Evolutionary conservation across 1,140 invertebrate genomes (phyloP).

Genomic region (Sminthurinus signatus): DNA sequence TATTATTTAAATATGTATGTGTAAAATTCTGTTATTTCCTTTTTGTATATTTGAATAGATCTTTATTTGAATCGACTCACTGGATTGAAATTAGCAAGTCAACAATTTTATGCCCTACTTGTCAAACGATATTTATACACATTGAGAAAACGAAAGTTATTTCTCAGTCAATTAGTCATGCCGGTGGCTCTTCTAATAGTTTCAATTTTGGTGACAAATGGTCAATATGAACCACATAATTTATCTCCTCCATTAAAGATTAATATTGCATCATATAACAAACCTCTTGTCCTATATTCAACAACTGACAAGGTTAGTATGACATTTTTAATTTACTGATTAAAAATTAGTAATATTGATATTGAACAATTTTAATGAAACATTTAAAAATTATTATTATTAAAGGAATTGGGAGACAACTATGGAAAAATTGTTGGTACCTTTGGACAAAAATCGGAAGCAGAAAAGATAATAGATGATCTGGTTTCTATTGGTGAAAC

Average conservation of each 20-base stretch:
- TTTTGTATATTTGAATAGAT: background rate
- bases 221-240: background rate
- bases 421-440: conserved; percentile 18
- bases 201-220: conserved; percentile 26
- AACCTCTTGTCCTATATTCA: conserved; percentile 23
- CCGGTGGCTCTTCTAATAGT: conserved; percentile 28
- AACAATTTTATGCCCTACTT: conserved; percentile 33
- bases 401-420: conserved; percentile 2
- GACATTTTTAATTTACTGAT: background rate
- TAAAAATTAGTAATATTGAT: no score
- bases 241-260: conserved; percentile 22
- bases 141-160: conserved; percentile 24
- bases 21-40: no score
- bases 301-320: background rate
- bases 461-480: conserved; percentile 6
- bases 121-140: conserved; percentile 33
- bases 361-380: no score
- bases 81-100: conserved; percentile 16
- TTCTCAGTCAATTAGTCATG: conserved; percentile 31
- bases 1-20: no score
- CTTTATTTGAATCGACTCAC: background rate
- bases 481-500: conserved; percentile 14
- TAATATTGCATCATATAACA: conserved; percentile 24
- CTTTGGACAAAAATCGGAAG: conserved; percentile 9
- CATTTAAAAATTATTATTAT: no score